Percentiles rank a stretch among this genome's conserved stretches.
Evolutionary conservation across 2,797 vertebrate species (phyloP).

Genomic region (Esox lucius): DNA sequence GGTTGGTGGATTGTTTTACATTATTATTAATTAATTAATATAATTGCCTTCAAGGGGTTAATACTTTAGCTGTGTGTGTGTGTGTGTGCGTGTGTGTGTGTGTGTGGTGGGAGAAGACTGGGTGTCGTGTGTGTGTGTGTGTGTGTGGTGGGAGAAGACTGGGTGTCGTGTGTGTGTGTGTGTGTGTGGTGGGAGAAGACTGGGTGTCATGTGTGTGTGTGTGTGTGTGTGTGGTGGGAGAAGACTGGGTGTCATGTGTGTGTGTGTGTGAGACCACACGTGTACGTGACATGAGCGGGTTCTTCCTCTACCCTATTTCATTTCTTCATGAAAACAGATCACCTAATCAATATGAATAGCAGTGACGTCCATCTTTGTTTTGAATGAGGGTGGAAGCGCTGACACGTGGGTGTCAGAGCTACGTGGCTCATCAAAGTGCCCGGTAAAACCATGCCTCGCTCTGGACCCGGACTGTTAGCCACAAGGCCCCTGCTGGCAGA

Average conservation of each 20-base stretch:
- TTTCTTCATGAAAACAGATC: background rate
- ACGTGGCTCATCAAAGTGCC: background rate
- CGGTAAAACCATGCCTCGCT: background rate
- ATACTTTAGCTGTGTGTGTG: background rate
- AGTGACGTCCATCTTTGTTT: background rate
- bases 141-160: background rate
- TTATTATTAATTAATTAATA: too few relatives aligned
- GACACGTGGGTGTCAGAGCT: background rate
- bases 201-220: slow-evolving; percentile 42
- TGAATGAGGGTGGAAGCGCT: background rate
- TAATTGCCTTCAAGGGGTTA: too few relatives aligned
- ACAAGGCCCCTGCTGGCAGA: slow-evolving; percentile 73
- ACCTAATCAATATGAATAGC: background rate
- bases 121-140: too few relatives aligned
- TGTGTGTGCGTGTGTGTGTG: background rate
- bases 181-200: slow-evolving; percentile 10
- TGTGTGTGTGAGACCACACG: too few relatives aligned
- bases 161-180: too few relatives aligned
- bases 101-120: too few relatives aligned
- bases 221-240: too few relatives aligned
- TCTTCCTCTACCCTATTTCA: background rate
- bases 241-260: too few relatives aligned
- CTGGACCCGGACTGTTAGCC: slow-evolving; percentile 62
- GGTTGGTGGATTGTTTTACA: too few relatives aligned
- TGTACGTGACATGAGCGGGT: background rate